Evolutionary conservation across 2,888 invertebrate genomes (phyloP).

Genomic region (Pollenia amentaria): DNA sequence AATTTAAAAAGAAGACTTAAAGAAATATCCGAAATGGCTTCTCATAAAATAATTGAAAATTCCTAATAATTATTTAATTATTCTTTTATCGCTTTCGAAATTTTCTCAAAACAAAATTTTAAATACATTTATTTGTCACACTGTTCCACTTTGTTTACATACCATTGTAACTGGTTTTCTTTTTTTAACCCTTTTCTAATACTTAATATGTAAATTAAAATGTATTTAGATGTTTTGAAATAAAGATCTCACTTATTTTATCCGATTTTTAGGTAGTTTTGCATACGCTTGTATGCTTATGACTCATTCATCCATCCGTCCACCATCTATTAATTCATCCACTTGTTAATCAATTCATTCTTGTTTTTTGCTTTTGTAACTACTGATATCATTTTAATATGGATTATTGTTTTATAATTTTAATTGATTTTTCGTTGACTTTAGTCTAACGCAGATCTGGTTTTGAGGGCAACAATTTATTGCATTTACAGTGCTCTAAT

Average conservation of each 20-base stretch:
- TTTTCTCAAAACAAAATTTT: too few relatives aligned
- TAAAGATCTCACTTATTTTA: constrained; percentile 3
- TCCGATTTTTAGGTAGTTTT: neutral
- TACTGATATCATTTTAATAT: constrained; percentile 39
- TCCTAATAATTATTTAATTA: too few relatives aligned
- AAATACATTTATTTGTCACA: neutral
- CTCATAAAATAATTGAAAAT: too few relatives aligned
- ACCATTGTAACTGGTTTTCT: constrained; percentile 42
- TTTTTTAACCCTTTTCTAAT: neutral
- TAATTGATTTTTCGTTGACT: neutral
- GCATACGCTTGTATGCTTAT: neutral
- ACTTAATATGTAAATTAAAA: neutral
- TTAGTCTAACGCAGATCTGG: constrained; percentile 8
- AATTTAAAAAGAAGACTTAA: too few relatives aligned
- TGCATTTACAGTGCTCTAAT: neutral
- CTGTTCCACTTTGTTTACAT: neutral
- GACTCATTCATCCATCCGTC: constrained; percentile 35
- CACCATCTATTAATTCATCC: neutral
- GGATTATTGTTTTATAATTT: neutral
- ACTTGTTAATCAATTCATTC: constrained; percentile 18
- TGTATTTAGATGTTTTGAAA: neutral
- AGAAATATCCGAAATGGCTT: too few relatives aligned
- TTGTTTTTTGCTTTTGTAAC: constrained; percentile 22
- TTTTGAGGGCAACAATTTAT: constrained; percentile 20
- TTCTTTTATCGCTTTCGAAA: too few relatives aligned